Evolutionary conservation across 1,140 invertebrate genomes (phyloP).

Genomic region (Bombyx mori): ASM3026992v2 NC_085124.1:3152501-3153000

Average conservation of each 20-base stretch:
- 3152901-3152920: background rate
- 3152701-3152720: conserved; percentile 70
- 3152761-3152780: conserved; percentile 68
- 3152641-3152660: conserved; percentile 72
- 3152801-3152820: conserved; percentile 57
- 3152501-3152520: conserved; percentile 56
- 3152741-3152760: conserved; percentile 74
- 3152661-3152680: conserved; percentile 71
- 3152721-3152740: conserved; percentile 69
- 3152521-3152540: conserved; percentile 60
- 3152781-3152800: conserved; percentile 23
- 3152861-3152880: background rate
- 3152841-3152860: background rate
- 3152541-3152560: conserved; percentile 71
- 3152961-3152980: no score
- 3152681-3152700: conserved; percentile 74
- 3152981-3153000: no score
- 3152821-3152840: conserved; percentile 26
- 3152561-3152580: conserved; percentile 74
- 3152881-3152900: background rate
- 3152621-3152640: conserved; percentile 71
- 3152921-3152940: background rate
- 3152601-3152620: conserved; percentile 73
- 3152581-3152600: conserved; percentile 73
- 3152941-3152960: no score